phyloP scores from a whole-genome alignment of 2,797 vertebrate species.

The Parotocinclus haroldoi region DNA sequence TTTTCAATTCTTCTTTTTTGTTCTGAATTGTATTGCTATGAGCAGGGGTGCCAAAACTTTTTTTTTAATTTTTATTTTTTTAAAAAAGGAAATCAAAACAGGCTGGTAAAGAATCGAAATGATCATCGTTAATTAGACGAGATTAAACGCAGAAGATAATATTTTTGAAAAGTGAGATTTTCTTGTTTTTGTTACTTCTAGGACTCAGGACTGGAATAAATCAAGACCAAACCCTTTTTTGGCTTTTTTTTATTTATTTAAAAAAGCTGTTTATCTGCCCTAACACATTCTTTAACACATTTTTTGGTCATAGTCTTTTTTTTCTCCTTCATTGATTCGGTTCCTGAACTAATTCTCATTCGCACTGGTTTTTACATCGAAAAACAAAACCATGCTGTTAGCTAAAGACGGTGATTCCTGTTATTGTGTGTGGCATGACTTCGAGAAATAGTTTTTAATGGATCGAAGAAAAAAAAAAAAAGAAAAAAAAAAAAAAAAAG shows the following conservation, averaged over 20 bases:
- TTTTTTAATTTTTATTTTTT: no score
- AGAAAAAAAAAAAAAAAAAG: constrained; percentile 14
- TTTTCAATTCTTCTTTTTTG: no score
- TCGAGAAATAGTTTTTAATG: constrained; percentile 16
- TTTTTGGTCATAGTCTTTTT: constrained; percentile 89
- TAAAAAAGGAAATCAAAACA: constrained; percentile 24
- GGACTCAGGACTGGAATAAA: neutral
- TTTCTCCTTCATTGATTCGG: constrained; percentile 83
- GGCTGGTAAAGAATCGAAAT: neutral
- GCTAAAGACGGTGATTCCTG: constrained; percentile 66
- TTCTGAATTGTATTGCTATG: no score
- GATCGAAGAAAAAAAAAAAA: constrained; percentile 65
- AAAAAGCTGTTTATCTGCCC: no score
- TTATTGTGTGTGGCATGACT: constrained; percentile 96
- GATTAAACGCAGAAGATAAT: no score
- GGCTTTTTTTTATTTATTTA: constrained; percentile 74
- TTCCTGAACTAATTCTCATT: constrained; percentile 82
- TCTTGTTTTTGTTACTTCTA: neutral
- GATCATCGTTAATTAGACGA: no score
- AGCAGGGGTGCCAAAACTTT: no score
- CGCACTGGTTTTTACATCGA: constrained; percentile 85
- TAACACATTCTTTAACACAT: constrained; percentile 70
- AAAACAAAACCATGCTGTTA: constrained; percentile 80
- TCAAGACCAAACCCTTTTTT: constrained; percentile 76
- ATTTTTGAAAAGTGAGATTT: no score